These are phyloP conservation scores for Chlorocebus sabaeus DNA, from an alignment of 2,113 vertebrate species.

Conservation along the genomic window DNA sequence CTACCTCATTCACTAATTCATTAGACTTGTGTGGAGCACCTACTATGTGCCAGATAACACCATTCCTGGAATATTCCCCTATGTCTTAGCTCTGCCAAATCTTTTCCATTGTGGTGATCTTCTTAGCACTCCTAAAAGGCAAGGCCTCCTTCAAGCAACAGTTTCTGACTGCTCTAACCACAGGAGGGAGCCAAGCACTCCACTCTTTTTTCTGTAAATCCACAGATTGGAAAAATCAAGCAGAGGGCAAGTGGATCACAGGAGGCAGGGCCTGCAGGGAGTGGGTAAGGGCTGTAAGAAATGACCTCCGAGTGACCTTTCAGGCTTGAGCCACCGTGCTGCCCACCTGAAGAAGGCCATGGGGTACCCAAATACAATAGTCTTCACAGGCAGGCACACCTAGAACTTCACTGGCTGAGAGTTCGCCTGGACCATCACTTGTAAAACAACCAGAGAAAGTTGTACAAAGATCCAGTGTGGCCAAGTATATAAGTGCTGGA, in stretches of 20 bases:
- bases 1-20: not conserved
- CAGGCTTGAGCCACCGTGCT: rapidly evolving
- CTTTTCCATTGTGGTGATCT: not conserved
- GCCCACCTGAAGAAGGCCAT: not conserved
- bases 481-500: not conserved
- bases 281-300: not conserved
- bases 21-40: not conserved
- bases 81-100: not conserved
- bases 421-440: not conserved
- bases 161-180: not conserved
- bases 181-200: conserved; percentile 45
- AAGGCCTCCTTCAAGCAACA: not conserved
- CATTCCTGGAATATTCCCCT: not conserved
- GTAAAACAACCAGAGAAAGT: not conserved
- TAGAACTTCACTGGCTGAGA: not conserved
- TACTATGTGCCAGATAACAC: not conserved
- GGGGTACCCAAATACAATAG: not conserved
- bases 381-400: not conserved
- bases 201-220: not conserved
- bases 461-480: not conserved
- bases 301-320: not conserved
- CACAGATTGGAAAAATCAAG: not conserved
- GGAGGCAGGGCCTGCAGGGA: not conserved
- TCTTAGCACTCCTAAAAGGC: not conserved
- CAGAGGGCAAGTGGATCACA: no score